Evolutionary conservation across 2,113 vertebrate species (phyloP).

Genomic region (Willisornis vidua): DNA sequence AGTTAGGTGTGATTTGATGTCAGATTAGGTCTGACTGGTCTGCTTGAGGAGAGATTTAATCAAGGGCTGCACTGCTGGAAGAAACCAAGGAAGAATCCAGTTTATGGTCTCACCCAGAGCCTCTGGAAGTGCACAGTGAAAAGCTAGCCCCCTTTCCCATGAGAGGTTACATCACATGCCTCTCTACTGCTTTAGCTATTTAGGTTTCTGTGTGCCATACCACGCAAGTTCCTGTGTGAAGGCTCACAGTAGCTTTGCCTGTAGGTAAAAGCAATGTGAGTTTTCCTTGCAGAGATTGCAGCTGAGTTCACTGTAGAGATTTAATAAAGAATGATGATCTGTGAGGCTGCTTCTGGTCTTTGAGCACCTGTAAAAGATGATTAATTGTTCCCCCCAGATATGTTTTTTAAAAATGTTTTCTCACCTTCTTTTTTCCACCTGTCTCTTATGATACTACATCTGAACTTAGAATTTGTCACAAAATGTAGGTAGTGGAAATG

Average conservation of each 20-base stretch:
- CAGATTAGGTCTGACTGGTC: not conserved
- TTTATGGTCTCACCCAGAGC: not conserved
- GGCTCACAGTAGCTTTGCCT: not conserved
- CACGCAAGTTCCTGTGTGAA: not conserved
- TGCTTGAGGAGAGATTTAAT: not conserved
- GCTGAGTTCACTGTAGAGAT: not conserved
- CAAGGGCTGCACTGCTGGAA: not conserved
- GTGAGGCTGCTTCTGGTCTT: not conserved
- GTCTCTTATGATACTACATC: not conserved
- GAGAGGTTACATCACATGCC: not conserved
- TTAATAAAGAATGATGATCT: conserved; percentile 20
- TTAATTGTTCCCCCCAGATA: not conserved
- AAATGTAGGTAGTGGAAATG: not conserved
- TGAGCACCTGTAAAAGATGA: not conserved
- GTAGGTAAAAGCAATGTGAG: not conserved
- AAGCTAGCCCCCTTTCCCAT: not conserved
- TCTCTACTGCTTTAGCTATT: not conserved
- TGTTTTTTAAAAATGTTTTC: not conserved
- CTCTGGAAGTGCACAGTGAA: not conserved
- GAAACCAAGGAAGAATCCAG: not conserved
- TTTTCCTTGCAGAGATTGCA: not conserved
- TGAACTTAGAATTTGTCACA: not conserved
- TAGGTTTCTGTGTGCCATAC: not conserved
- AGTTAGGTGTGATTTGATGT: not conserved
- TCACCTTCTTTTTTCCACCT: not conserved